phyloP scores from a whole-genome alignment of 2,113 vertebrate genomes.

The Narcine bancroftii region DNA sequence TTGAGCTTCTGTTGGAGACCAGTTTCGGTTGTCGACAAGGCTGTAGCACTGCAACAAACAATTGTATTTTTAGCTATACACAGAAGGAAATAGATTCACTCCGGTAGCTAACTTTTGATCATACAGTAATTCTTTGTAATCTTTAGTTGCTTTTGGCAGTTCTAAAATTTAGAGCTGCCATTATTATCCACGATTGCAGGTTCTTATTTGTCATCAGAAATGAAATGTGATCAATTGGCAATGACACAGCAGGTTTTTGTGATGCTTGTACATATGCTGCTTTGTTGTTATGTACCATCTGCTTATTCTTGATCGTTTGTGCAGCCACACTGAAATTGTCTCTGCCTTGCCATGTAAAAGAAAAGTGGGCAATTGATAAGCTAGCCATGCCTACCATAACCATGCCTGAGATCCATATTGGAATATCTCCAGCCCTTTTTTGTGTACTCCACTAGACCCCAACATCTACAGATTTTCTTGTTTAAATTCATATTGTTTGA shows the following conservation, averaged over 20 bases:
- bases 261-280: neutral
- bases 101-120: conserved; percentile 24
- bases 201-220: conserved; percentile 19
- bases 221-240: conserved; percentile 28
- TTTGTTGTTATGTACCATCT: conserved; percentile 2
- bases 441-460: too few relatives aligned
- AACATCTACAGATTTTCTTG: too few relatives aligned
- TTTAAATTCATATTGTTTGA: too few relatives aligned
- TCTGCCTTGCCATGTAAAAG: conserved; percentile 1
- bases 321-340: neutral
- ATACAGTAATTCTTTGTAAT: neutral
- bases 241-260: conserved; percentile 24
- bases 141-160: conserved; percentile 9
- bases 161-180: conserved; percentile 12
- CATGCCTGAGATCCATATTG: neutral
- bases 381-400: neutral
- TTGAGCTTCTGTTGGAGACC: neutral
- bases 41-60: neutral
- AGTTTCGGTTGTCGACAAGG: neutral
- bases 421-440: too few relatives aligned
- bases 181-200: neutral
- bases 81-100: conserved; percentile 3
- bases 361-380: neutral
- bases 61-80: neutral
- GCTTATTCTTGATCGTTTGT: conserved; percentile 9